phyloP scores from a whole-genome alignment of 2,113 vertebrate species.

The Emydocephalus ijimae region DNA sequence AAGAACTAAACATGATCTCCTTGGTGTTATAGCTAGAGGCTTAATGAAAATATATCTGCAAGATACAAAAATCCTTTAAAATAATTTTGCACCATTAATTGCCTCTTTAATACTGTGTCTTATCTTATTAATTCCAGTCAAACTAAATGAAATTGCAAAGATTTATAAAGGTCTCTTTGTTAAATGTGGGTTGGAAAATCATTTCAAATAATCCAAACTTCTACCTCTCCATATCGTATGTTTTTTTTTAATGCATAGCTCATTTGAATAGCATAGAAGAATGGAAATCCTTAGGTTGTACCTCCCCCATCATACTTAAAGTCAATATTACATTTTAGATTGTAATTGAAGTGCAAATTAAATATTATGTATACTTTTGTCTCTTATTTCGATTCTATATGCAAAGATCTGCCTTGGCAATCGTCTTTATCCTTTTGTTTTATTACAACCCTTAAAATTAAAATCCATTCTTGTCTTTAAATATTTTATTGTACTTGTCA shows the following conservation, averaged over 20 bases:
- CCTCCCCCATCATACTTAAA: conserved; percentile 57
- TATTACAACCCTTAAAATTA: conserved; percentile 67
- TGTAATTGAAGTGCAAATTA: conserved; percentile 60
- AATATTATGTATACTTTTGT: conserved; percentile 71
- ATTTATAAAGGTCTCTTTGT: conserved; percentile 43
- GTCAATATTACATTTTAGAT: conserved; percentile 65
- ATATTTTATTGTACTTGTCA: conserved; percentile 62
- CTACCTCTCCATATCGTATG: conserved; percentile 23
- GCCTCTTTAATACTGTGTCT: conserved; percentile 62
- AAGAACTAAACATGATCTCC: conserved; percentile 59
- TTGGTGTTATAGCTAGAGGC: conserved; percentile 54
- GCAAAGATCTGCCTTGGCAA: conserved; percentile 56
- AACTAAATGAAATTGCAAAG: conserved; percentile 50
- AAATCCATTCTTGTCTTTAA: conserved; percentile 67
- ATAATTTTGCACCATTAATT: conserved; percentile 61
- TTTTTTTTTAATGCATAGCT: conserved; percentile 33
- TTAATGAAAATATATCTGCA: conserved; percentile 56
- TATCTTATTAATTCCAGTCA: conserved; percentile 62
- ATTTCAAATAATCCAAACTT: conserved; percentile 54
- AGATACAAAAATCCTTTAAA: conserved; percentile 60
- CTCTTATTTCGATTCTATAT: conserved; percentile 63
- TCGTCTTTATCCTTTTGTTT: conserved; percentile 67
- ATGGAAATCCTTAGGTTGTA: conserved; percentile 41
- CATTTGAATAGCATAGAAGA: conserved; percentile 51
- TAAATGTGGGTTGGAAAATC: conserved; percentile 53